Evolutionary conservation across 1,140 invertebrate species (phyloP).

Genomic region (Pteromalus puparum): DNA sequence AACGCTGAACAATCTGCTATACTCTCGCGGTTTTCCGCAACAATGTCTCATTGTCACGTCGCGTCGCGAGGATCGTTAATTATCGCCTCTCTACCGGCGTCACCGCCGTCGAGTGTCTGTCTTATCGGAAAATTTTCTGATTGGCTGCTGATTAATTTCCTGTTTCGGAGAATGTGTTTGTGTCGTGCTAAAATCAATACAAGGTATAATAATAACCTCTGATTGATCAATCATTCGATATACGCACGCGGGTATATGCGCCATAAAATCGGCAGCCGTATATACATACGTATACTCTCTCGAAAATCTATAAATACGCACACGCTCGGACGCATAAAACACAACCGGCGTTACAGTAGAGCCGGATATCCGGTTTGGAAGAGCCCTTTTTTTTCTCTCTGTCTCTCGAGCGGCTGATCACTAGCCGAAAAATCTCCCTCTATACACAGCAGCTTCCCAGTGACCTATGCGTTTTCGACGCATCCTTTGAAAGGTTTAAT

Average conservation of each 20-base stretch:
- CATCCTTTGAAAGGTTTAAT: background rate
- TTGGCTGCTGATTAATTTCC: slow-evolving; percentile 46
- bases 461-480: background rate
- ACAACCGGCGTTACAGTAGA: background rate
- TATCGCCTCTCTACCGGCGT: slow-evolving; percentile 10
- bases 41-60: slow-evolving; percentile 2
- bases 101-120: background rate
- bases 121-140: slow-evolving; percentile 46
- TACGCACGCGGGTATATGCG: too few relatives aligned
- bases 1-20: background rate
- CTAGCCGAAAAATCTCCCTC: background rate
- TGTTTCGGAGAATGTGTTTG: slow-evolving; percentile 10
- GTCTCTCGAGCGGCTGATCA: background rate
- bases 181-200: slow-evolving; percentile 19
- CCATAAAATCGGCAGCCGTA: background rate
- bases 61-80: slow-evolving; percentile 7
- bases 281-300: background rate
- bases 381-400: background rate
- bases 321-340: background rate
- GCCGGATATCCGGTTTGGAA: background rate
- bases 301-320: background rate
- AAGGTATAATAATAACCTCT: too few relatives aligned
- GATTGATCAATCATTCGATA: background rate
- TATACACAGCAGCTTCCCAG: background rate
- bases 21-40: background rate